These are phyloP conservation scores for Cryptocheilus praepositus DNA, from an alignment of 2,888 invertebrate species.

Conservation along the genomic window DNA sequence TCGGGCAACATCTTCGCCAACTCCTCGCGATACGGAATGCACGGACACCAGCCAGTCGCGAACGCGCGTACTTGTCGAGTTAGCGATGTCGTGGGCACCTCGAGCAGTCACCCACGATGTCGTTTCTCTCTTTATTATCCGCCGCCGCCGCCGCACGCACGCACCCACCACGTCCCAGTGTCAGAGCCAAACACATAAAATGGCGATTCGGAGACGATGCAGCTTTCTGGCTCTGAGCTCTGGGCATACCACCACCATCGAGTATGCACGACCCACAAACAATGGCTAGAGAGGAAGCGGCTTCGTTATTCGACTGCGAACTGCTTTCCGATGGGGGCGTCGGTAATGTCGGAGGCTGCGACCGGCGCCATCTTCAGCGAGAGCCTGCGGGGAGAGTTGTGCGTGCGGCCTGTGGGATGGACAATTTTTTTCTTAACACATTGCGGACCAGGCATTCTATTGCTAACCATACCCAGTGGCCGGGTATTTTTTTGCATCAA, in stretches of 20 bases:
- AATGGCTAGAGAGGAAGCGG: no score
- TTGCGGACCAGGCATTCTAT: no score
- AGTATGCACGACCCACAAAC: slow-evolving; percentile 13
- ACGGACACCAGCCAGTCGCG: no score
- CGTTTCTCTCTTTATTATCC: slow-evolving; percentile 27
- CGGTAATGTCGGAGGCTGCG: no score
- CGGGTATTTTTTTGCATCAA: no score
- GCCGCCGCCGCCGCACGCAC: slow-evolving; percentile 47
- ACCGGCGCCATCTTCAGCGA: no score
- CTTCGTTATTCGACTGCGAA: no score
- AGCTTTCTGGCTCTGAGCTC: slow-evolving; percentile 45
- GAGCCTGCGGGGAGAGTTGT: no score
- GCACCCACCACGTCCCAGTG: slow-evolving; percentile 59
- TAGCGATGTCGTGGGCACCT: slow-evolving; percentile 6
- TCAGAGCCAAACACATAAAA: slow-evolving; percentile 73
- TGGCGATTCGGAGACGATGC: slow-evolving; percentile 67
- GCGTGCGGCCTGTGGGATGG: no score
- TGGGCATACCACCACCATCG: slow-evolving; percentile 49
- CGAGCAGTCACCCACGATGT: slow-evolving; percentile 27
- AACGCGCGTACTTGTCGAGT: neutral
- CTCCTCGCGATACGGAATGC: slow-evolving; percentile 14
- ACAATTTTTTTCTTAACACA: no score
- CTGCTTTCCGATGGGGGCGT: no score
- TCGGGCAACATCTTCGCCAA: slow-evolving; percentile 66
- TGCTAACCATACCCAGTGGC: no score